Conservation (phyloP, 2,113 vertebrate genomes). For the Quiscalus mexicanus region DNA sequence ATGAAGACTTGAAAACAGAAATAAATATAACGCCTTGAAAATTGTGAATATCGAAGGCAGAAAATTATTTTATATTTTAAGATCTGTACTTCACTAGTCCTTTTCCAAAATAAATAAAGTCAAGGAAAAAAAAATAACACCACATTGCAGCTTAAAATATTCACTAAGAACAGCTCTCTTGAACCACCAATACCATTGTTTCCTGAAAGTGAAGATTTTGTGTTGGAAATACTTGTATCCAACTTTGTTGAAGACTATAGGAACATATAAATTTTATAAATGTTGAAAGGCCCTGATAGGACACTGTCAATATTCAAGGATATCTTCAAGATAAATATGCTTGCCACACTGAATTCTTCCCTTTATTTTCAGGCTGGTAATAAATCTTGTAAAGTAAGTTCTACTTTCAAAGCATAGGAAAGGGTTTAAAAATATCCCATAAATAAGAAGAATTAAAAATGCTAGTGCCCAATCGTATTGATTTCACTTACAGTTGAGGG, state of each 20-base stretch:
- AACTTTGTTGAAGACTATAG: constrained; percentile 20
- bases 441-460: constrained; percentile 16
- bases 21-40: neutral
- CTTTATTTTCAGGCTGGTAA: neutral
- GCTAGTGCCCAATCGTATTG: constrained; percentile 40
- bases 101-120: constrained; percentile 54
- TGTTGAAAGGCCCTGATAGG: constrained; percentile 16
- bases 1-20: neutral
- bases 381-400: neutral
- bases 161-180: constrained; percentile 28
- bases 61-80: neutral
- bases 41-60: neutral
- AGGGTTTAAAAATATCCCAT: neutral
- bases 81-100: constrained; percentile 18
- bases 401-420: neutral
- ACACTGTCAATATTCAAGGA: constrained; percentile 8
- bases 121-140: constrained; percentile 21
- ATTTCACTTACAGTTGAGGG: constrained; percentile 52
- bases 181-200: neutral
- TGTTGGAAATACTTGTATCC: constrained; percentile 18
- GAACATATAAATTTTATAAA: constrained; percentile 23
- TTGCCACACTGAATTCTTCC: neutral
- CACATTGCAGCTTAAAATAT: constrained; percentile 51
- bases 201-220: neutral
- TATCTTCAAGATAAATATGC: constrained; percentile 38